phyloP scores from a whole-genome alignment of 2,888 invertebrate genomes.

The Caenorhabditis sp. region DNA sequence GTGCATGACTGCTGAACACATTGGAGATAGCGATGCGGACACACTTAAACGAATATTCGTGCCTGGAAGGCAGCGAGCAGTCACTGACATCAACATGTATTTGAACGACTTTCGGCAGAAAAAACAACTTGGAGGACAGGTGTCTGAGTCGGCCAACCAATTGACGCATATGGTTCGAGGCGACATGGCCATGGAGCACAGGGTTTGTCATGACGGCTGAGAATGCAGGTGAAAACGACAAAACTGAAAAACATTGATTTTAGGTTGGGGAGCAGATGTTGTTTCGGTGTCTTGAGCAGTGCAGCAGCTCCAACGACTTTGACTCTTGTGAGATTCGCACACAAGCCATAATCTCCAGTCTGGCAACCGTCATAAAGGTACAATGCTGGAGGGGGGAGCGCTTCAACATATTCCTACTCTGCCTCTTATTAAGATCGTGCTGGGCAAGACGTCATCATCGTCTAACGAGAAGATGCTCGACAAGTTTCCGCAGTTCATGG shows the following conservation, averaged over 20 bases:
- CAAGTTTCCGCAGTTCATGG: constrained; percentile 90
- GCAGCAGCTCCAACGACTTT: constrained; percentile 84
- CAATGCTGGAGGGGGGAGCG: constrained; percentile 84
- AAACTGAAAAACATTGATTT: constrained; percentile 42
- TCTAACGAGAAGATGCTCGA: constrained; percentile 86
- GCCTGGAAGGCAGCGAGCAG: constrained; percentile 91
- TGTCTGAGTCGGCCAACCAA: constrained; percentile 66
- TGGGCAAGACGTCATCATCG: constrained; percentile 76
- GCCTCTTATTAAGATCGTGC: constrained; percentile 69
- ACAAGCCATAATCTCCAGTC: constrained; percentile 89
- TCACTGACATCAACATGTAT: constrained; percentile 90
- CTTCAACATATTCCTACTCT: constrained; percentile 85
- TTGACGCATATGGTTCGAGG: constrained; percentile 66
- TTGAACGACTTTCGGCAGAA: constrained; percentile 92
- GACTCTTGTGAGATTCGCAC: constrained; percentile 87
- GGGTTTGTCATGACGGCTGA: constrained; percentile 29
- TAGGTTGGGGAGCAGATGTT: constrained; percentile 79
- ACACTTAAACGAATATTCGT: constrained; percentile 87
- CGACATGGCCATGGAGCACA: constrained; percentile 62
- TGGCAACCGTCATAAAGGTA: constrained; percentile 91
- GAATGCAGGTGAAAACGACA: constrained; percentile 17
- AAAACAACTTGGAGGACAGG: constrained; percentile 63
- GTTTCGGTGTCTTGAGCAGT: constrained; percentile 73
- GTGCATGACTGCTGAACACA: constrained; percentile 75
- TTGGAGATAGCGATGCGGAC: constrained; percentile 76